Evolutionary conservation across 2,113 vertebrate species (phyloP).

Genomic region (Myxocyprinus asiaticus): DNA sequence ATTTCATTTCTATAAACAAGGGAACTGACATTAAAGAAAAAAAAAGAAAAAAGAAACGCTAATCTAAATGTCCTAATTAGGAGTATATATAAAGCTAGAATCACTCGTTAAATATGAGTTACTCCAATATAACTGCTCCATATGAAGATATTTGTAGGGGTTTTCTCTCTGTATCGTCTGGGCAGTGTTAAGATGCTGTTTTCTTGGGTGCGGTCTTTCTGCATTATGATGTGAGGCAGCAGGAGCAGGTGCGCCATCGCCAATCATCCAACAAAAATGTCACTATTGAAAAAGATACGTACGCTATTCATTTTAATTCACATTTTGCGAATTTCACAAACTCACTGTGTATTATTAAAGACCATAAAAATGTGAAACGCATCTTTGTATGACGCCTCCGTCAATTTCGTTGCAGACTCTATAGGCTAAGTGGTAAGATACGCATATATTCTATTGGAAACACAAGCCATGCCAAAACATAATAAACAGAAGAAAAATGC

Average conservation of each 20-base stretch:
- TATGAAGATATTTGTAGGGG: neutral
- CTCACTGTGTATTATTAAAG: neutral
- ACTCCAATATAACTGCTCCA: neutral
- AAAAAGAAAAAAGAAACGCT: neutral
- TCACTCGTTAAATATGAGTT: neutral
- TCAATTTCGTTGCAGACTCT: neutral
- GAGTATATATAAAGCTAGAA: neutral
- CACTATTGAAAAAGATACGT: neutral
- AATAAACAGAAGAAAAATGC: neutral
- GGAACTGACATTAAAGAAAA: too few species aligned
- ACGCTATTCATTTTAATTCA: neutral
- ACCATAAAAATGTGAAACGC: neutral
- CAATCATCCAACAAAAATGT: conserved; percentile 42
- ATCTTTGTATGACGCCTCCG: neutral
- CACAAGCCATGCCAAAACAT: neutral
- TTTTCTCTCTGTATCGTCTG: neutral
- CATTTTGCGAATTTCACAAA: neutral
- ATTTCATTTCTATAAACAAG: conserved; percentile 3
- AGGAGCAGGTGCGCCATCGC: conserved; percentile 63
- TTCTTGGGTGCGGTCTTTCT: conserved; percentile 83
- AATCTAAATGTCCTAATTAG: neutral
- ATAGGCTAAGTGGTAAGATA: neutral
- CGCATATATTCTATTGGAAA: too few species aligned
- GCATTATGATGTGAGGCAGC: conserved; percentile 76
- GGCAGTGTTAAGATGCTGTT: conserved; percentile 55